Conservation (phyloP, 2,797 vertebrate species). For the Bufotes viridis region DNA sequence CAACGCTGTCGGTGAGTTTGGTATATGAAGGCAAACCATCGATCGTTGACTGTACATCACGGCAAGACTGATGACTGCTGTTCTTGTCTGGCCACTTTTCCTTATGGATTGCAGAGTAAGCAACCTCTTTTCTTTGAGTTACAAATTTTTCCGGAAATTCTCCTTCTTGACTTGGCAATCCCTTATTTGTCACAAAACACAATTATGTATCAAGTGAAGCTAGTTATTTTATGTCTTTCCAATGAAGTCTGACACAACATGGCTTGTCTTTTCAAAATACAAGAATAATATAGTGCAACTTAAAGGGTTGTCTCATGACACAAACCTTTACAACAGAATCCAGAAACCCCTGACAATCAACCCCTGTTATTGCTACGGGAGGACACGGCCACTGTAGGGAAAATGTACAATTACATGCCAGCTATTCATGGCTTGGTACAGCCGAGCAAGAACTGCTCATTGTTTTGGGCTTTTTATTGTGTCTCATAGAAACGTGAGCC, state of each 20-base stretch:
- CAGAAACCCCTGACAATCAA: neutral
- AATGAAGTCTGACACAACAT: neutral
- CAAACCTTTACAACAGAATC: neutral
- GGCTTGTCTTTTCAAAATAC: neutral
- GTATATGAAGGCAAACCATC: slow-evolving; percentile 97
- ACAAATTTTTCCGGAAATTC: neutral
- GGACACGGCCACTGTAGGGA: neutral
- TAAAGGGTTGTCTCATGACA: neutral
- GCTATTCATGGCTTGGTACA: neutral
- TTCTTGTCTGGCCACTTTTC: neutral
- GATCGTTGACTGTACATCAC: slow-evolving; percentile 99
- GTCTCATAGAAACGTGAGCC: neutral
- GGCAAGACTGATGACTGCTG: slow-evolving; percentile 71
- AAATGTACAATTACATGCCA: neutral
- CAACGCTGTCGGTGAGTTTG: slow-evolving; percentile 99
- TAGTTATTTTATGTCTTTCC: neutral
- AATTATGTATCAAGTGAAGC: neutral
- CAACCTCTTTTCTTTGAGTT: neutral
- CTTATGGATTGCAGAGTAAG: neutral
- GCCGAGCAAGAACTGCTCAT: neutral
- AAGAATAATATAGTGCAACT: neutral
- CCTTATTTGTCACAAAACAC: neutral
- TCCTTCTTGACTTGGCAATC: neutral
- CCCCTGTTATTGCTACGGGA: neutral
- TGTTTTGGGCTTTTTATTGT: neutral